Evolutionary conservation across 1,140 invertebrate genomes (phyloP), one percentile per base, ranked within the genome.

Genomic region (Stegodyphus mimosarum): DNA sequence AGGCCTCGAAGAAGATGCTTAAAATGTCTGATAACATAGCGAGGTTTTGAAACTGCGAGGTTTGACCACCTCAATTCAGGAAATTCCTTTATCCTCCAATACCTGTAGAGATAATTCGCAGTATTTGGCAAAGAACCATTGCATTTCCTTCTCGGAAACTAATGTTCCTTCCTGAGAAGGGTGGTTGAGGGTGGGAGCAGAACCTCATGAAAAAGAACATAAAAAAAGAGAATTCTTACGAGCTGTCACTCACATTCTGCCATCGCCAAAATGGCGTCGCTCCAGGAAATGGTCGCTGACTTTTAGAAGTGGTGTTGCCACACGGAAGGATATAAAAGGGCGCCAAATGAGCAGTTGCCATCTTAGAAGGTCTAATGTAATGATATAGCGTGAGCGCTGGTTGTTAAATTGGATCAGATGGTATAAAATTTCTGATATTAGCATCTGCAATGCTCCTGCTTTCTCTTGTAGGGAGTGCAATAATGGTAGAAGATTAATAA

Each of bases 41-140:
- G n/a, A n/a, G n/a, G n/a, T n/a, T n/a, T n/a, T n/a, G n/a, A n/a
- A n/a, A n/a, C n/a, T n/a, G n/a, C n/a, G n/a, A n/a, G n/a, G n/a
- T n/a, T n/a, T n/a, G n/a, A n/a, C n/a, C n/a, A n/a, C n/a, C n/a
- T n/a, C 13, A 50, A n/a, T 48, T 5, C 78, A 72, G 78, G 78
- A 81, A 81, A 81, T 71, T 81, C 78, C 51, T 70, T 55, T 63
- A 67, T 55, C 64, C 18, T 33, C 5, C 13, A 79, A 55, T 79
- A 81, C 66, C 78, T 72, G 78, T 81, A 13, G 78, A 81, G 78
- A 81, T 81, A 71, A 81, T 81, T 53, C 78, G 55, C 63, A 52
- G 17, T 79, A 79, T 79, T 79, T 79, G 76, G 76, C 67, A 79
- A 79, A 79, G 76, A 79, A 79, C 76, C 76, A n/a, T 71, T 81